Conservation (phyloP, 2,797 vertebrate genomes). For the Benthosema pterotum region DNA sequence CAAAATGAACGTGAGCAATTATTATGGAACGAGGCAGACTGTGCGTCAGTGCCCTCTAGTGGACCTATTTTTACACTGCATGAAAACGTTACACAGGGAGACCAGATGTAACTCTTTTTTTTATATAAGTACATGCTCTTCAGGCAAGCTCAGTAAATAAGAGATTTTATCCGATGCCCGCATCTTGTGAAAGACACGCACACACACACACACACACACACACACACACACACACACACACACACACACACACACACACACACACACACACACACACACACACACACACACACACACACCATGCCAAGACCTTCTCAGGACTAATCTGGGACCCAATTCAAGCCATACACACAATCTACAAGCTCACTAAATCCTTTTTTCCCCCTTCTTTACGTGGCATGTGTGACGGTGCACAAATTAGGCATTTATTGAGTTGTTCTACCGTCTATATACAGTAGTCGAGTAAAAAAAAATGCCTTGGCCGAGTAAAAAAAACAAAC, state of each 20-base stretch:
- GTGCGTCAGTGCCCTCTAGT: too few relatives aligned
- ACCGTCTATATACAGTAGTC: slow-evolving; percentile 23
- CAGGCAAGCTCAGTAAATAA: slow-evolving; percentile 4
- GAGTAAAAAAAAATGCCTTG: slow-evolving; percentile 10
- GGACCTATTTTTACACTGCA: too few relatives aligned
- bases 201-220: slow-evolving; percentile 17
- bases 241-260: slow-evolving; percentile 11
- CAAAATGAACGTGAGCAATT: neutral
- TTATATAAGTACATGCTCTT: too few relatives aligned
- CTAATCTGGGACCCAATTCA: slow-evolving; percentile 13
- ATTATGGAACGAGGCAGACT: too few relatives aligned
- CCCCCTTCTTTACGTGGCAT: too few relatives aligned
- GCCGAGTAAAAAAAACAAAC: neutral
- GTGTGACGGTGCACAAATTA: too few relatives aligned
- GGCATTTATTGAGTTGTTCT: slow-evolving; percentile 6
- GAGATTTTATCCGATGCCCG: slow-evolving; percentile 12
- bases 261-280: neutral
- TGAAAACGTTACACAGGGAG: too few relatives aligned
- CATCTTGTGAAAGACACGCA: slow-evolving; percentile 28
- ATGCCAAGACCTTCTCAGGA: slow-evolving; percentile 55
- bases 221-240: slow-evolving; percentile 12
- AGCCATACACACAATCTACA: too few relatives aligned
- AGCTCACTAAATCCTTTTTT: too few relatives aligned
- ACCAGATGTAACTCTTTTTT: too few relatives aligned
- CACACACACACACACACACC: too few relatives aligned